Base-by-base conservation (phyloP, 2,113 vertebrate genomes). In the Calidris pygmaea region DNA sequence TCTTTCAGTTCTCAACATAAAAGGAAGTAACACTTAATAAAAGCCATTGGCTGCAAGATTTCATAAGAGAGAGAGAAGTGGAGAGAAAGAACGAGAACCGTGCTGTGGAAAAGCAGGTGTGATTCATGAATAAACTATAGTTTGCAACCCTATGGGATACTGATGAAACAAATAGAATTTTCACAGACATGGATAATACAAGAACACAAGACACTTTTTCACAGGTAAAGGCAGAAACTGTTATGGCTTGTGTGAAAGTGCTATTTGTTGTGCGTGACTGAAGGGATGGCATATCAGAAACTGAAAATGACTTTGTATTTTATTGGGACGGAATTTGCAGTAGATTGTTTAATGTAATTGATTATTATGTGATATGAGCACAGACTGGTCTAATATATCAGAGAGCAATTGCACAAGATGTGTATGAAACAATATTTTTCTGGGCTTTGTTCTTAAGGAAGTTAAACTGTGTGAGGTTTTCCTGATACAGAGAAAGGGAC, bases 11-110 rank as follows among this genome's bases (percentile, higher is more conserved):
- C 78, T 91, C 74, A 62, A 59, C 59, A 74, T 11, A 96, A 72
- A 72, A 58, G 93, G 96, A 97, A 96, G 95, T 95, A 93, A 74
- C 67, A 63, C 48, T 94, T 82, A 90, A 94, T 96, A 95, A 96
- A 87, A 91, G 45, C 35, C 75, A 84, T 67, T 94, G 85, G 75
- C 90, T 94, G 93, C 56, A 79, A 77, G 93, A 84, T 90, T 95
- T 95, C 74, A 26, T 62, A 34, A 41, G 85, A 87, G 78, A 86
- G 77, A 45, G 78, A 90, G 89, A 52, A 65, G 89, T 63, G 59
- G 18, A 90, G 91, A 75, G 65, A 62, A 68, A n/a, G 26, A 53
- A 53, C 4, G 21, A 50, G 95, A 87, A 32, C 62, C 0, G 14
- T 21, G 76, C 66, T 50, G 68, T 41, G 23, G 21, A 37, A 78